Percentiles rank a stretch among this genome's conserved stretches.
phyloP scores from a whole-genome alignment of 2,888 invertebrate genomes.

The Patella caerulea region DNA sequence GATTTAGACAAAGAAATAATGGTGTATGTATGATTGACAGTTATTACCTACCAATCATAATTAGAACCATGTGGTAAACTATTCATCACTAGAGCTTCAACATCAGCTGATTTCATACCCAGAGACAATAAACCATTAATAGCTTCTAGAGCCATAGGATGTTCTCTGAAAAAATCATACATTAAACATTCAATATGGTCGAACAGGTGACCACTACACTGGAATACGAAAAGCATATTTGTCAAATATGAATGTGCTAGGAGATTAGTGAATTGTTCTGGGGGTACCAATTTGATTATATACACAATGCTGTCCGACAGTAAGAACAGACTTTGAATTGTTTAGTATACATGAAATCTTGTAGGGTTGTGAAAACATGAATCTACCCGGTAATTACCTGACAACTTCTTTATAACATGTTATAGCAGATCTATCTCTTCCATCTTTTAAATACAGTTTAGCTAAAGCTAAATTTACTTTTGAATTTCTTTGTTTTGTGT shows the following conservation, averaged over 20 bases:
- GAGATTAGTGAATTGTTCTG: too few relatives aligned
- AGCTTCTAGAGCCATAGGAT: conserved; percentile 83
- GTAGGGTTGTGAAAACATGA: too few relatives aligned
- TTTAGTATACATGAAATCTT: too few relatives aligned
- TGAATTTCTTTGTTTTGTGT: conserved; percentile 79
- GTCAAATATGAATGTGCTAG: too few relatives aligned
- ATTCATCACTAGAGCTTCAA: conserved; percentile 81
- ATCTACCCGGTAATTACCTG: conserved; percentile 72
- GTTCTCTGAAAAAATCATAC: conserved; percentile 73
- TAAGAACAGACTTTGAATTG: too few relatives aligned
- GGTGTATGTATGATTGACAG: too few relatives aligned
- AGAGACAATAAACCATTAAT: conserved; percentile 81
- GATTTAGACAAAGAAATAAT: too few relatives aligned
- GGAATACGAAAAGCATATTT: too few relatives aligned
- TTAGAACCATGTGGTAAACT: conserved; percentile 72
- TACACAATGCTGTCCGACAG: too few relatives aligned
- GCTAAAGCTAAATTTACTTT: conserved; percentile 85
- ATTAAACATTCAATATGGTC: too few relatives aligned
- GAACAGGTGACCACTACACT: too few relatives aligned
- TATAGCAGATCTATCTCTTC: conserved; percentile 81
- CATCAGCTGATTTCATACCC: conserved; percentile 82
- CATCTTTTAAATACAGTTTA: conserved; percentile 78
- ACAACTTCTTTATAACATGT: conserved; percentile 85
- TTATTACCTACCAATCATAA: conserved; percentile 73
- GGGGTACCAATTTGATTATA: too few relatives aligned